phyloP scores from a whole-genome alignment of 2,797 vertebrate species.

The Danio kyathit region DNA sequence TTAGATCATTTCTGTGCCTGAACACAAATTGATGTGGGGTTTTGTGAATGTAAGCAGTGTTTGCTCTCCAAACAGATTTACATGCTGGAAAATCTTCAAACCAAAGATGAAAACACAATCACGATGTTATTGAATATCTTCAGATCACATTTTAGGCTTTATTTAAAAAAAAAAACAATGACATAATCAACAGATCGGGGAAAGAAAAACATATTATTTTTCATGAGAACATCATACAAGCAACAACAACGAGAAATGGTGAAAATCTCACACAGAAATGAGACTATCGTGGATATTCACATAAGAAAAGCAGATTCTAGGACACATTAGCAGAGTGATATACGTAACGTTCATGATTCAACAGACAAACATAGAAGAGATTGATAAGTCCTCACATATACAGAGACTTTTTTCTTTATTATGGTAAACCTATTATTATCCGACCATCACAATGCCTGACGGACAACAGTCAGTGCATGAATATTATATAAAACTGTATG shows the following conservation, averaged over 20 bases:
- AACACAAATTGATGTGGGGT: conserved; percentile 23
- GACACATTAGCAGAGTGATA: background rate
- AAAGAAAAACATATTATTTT: background rate
- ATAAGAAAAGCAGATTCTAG: too few species aligned
- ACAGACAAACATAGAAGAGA: conserved; percentile 5
- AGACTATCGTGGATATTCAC: background rate
- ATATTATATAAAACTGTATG: background rate
- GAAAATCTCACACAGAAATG: background rate
- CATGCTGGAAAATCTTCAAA: background rate
- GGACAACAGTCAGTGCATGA: background rate
- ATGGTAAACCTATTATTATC: conserved; percentile 24
- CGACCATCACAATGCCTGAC: background rate
- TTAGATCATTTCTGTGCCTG: conserved; percentile 20
- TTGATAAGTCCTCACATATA: background rate
- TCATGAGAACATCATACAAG: background rate
- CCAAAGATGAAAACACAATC: background rate
- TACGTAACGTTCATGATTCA: background rate
- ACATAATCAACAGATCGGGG: conserved; percentile 3
- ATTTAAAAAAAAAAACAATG: background rate
- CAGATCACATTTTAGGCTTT: background rate
- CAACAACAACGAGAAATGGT: conserved; percentile 1
- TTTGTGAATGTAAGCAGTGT: conserved; percentile 21
- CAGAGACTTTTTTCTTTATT: conserved; percentile 14
- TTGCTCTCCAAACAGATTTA: background rate
- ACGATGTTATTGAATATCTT: background rate